phyloP scores from a whole-genome alignment of 1,140 invertebrate species.

The Drosophila repleta region DNA sequence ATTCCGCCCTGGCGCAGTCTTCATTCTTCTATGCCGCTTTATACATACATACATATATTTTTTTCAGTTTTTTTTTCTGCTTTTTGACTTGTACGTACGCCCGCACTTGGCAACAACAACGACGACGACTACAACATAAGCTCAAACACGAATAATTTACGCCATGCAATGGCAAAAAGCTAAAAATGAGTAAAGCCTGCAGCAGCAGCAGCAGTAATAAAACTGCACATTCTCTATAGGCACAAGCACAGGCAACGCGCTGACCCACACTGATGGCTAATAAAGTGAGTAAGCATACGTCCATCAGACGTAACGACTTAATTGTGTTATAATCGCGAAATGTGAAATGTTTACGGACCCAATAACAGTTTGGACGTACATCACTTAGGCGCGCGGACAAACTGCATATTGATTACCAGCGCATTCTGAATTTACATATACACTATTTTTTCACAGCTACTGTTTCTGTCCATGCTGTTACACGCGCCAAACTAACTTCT shows the following conservation, averaged over 20 bases:
- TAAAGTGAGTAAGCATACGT: slow-evolving; percentile 5
- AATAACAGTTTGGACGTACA: not conserved
- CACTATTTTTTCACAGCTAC: slow-evolving; percentile 20
- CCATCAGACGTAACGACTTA: too few relatives aligned
- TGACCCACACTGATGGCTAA: slow-evolving; percentile 44
- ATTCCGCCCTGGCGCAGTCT: slow-evolving; percentile 37
- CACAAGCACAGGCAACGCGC: slow-evolving; percentile 21
- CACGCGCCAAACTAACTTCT: slow-evolving; percentile 59
- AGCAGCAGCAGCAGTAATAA: slow-evolving; percentile 30
- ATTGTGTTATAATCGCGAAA: not conserved
- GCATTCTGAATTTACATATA: not conserved
- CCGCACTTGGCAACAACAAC: slow-evolving; percentile 49
- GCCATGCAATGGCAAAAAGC: slow-evolving; percentile 71
- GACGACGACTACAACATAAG: slow-evolving; percentile 51
- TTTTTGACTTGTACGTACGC: slow-evolving; percentile 36
- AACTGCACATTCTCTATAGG: slow-evolving; percentile 35
- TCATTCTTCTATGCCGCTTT: slow-evolving; percentile 62
- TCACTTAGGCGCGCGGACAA: not conserved
- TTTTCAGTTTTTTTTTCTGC: not conserved
- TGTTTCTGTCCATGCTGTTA: slow-evolving; percentile 52
- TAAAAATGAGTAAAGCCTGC: slow-evolving; percentile 76
- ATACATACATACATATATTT: too few relatives aligned
- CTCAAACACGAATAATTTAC: slow-evolving; percentile 76
- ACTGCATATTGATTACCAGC: not conserved
- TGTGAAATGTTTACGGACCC: not conserved